phyloP scores from a whole-genome alignment of 2,113 vertebrate genomes.

The Uropsilus gracilis region DNA sequence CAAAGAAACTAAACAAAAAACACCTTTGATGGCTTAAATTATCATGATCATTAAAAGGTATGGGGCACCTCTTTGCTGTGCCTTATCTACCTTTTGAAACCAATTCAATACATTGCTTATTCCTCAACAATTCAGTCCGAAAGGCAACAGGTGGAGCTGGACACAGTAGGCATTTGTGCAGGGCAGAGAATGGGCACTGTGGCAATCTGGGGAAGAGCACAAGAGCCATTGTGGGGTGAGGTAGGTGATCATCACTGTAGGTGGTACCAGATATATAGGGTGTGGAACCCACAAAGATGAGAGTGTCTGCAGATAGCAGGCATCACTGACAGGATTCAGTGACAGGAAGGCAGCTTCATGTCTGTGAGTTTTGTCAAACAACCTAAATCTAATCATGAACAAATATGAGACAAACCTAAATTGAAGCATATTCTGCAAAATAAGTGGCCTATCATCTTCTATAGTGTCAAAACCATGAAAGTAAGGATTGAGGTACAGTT shows the following conservation, averaged over 20 bases:
- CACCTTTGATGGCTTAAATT: neutral
- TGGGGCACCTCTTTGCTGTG: neutral
- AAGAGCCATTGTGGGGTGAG: neutral
- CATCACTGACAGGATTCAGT: fast-evolving
- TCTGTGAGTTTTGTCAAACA: neutral
- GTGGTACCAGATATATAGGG: too few relatives aligned
- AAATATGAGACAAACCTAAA: neutral
- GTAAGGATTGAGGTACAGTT: neutral
- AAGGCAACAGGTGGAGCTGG: neutral
- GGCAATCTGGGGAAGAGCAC: neutral
- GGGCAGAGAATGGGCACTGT: neutral
- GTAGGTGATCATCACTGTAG: fast-evolving
- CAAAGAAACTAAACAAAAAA: neutral
- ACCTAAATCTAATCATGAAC: neutral
- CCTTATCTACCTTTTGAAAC: neutral
- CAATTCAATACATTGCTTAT: neutral
- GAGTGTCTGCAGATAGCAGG: fast-evolving
- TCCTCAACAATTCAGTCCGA: neutral
- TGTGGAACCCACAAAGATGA: fast-evolving
- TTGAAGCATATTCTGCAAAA: neutral
- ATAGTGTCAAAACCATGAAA: neutral
- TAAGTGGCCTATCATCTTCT: neutral
- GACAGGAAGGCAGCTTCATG: neutral
- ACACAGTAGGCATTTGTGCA: neutral
- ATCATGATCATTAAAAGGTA: neutral